Evolutionary conservation across 1,140 invertebrate species (phyloP).

Genomic region (Orchesella cincta): DNA sequence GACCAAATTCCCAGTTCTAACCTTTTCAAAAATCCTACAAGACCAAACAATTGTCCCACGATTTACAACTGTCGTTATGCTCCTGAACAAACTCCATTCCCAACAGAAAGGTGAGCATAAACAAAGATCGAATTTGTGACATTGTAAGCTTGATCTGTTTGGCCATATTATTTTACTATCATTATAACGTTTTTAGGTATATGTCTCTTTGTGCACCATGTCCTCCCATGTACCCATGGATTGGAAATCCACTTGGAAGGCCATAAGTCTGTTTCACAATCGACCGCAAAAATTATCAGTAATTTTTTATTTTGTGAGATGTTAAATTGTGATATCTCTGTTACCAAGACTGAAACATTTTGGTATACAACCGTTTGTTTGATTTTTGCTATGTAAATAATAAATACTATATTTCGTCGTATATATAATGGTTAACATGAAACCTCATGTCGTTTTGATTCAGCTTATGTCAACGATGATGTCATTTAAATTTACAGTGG

Average conservation of each 20-base stretch:
- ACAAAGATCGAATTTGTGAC: neutral
- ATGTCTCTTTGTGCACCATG: neutral
- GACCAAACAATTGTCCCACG: neutral
- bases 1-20: neutral
- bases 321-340: too few relatives aligned
- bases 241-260: neutral
- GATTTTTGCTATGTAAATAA: too few relatives aligned
- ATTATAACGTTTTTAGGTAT: neutral
- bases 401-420: too few relatives aligned
- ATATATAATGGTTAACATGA: too few relatives aligned
- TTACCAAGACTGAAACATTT: too few relatives aligned
- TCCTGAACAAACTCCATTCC: neutral
- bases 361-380: too few relatives aligned
- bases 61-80: neutral
- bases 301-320: too few relatives aligned
- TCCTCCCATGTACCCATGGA: neutral
- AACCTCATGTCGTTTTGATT: too few relatives aligned
- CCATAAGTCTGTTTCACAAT: too few relatives aligned
- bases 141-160: neutral
- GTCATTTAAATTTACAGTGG: too few relatives aligned
- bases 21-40: conserved; percentile 9
- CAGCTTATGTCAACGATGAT: too few relatives aligned
- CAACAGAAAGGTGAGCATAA: neutral
- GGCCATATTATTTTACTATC: neutral
- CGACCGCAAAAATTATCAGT: too few relatives aligned